These are phyloP conservation scores for Rhinopomastus cyanomelas DNA, from an alignment of 2,113 vertebrate genomes.

Conservation along the genomic window DNA sequence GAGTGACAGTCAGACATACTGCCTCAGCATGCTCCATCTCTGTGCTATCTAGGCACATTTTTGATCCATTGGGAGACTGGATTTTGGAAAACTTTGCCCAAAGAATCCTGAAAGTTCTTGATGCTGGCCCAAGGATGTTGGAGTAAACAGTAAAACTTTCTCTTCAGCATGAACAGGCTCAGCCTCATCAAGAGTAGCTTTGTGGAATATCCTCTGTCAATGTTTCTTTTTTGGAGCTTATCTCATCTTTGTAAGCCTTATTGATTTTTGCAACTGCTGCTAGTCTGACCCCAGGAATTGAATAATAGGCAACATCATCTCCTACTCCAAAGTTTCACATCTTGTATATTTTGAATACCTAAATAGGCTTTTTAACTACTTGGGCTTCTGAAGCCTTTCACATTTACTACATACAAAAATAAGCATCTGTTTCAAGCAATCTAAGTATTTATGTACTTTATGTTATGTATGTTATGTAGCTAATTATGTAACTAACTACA, in stretches of 20 bases:
- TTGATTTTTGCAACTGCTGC: conserved; percentile 42
- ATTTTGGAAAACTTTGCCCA: not conserved
- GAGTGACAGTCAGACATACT: not conserved
- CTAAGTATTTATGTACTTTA: not conserved
- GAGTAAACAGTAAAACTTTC: not conserved
- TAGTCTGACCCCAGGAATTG: conserved; percentile 16
- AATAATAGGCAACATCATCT: not conserved
- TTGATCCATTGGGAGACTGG: not conserved
- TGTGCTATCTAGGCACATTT: not conserved
- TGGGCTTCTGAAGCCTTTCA: not conserved
- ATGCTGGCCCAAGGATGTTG: not conserved
- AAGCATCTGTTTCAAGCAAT: not conserved
- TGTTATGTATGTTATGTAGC: too few relatives aligned
- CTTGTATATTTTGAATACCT: not conserved
- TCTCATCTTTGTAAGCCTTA: conserved; percentile 41
- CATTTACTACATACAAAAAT: conserved; percentile 26
- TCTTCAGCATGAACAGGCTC: not conserved
- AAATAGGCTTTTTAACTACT: conserved; percentile 1
- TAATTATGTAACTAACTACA: not conserved
- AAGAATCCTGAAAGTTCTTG: not conserved
- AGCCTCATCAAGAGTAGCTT: not conserved
- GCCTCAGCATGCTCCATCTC: not conserved
- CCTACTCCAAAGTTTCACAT: not conserved
- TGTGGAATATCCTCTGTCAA: not conserved
- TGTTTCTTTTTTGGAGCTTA: conserved; percentile 2